A percentile compares a stretch with the other conserved stretches of the same genome.
Conservation (phyloP, 2,888 invertebrate species). For the Teinopalpus imperialis region DNA sequence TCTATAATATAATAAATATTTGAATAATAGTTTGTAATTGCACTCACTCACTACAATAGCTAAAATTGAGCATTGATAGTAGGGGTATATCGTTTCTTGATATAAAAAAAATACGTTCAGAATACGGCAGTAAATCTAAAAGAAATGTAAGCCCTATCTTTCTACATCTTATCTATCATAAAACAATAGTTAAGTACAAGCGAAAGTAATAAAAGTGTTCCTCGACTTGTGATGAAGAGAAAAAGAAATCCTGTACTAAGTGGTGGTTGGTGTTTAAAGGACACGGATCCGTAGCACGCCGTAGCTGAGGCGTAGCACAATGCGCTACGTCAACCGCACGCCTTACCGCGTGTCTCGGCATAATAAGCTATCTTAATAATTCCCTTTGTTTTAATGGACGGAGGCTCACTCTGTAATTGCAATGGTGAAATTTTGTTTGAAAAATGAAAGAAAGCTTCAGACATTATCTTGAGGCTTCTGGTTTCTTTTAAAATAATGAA, state of each 20-base stretch:
- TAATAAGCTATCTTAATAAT: slow-evolving; percentile 57
- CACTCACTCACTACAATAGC: too few relatives aligned
- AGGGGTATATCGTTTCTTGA: too few relatives aligned
- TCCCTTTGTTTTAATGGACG: slow-evolving; percentile 41
- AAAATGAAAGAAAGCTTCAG: slow-evolving; percentile 12
- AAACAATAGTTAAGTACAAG: too few relatives aligned
- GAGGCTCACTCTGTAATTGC: slow-evolving; percentile 19
- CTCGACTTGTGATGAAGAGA: too few relatives aligned
- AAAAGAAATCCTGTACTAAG: slow-evolving; percentile 18
- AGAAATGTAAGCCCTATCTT: too few relatives aligned
- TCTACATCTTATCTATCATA: too few relatives aligned
- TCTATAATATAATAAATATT: too few relatives aligned
- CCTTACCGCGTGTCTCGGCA: slow-evolving; percentile 47
- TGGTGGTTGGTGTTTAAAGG: slow-evolving; percentile 14
- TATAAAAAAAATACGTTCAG: too few relatives aligned
- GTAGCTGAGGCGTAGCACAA: slow-evolving; percentile 32
- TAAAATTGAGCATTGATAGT: too few relatives aligned
- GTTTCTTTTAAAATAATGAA: slow-evolving; percentile 10
- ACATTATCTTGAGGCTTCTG: slow-evolving; percentile 8
- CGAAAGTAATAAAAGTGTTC: too few relatives aligned
- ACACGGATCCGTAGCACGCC: slow-evolving; percentile 44
- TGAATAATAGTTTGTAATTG: too few relatives aligned
- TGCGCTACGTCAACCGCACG: slow-evolving; percentile 49
- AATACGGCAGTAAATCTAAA: too few relatives aligned
- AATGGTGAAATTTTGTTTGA: slow-evolving; percentile 18